Base-by-base conservation (phyloP, 2,797 vertebrate species). In the Oryzias sinensis region DNA sequence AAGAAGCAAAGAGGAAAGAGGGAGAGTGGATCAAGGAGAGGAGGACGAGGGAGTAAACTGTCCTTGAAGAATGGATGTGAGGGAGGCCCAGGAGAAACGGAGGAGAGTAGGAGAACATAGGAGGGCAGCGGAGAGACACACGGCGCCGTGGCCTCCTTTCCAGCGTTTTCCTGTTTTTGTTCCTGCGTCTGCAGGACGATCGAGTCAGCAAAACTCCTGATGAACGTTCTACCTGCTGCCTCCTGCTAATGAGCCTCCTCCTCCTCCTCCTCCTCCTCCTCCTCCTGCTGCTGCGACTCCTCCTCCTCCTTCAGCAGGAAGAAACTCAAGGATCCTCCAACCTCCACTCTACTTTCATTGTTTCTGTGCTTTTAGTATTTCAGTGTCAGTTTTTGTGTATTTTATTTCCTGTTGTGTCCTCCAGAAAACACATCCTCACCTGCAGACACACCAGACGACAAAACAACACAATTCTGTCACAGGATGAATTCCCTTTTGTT, bases 61-160 rank as follows among this genome's bases (percentile, higher is more conserved):
- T 56, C 53, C 65, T 65, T 66, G 56, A 64, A 61, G 64, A 71
- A 58, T 37, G 59, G 6, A 37, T 17, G 43, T 43, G 4, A 33
- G 33, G 33, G 33, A 33, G 53, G 51, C 20, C 27, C 25, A 16
- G 7, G 33, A 4, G n/a, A 18, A 42, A 15, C 7, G 16, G 43
- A 45, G 8, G 43, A 4, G n/a, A 45, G 17, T 11, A 27, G 27
- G 27, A 27, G 27, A 27, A 5, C 27, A 27, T 6, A 6, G 27
- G 27, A 27, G 27, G 5, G 33, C 8, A 9, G 8, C 11, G 33
- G 33, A 11, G 33, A 33, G 33, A 8, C 33, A 2, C 29, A 9
- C 29, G 6, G 29, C 29, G 11, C 33, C 33, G 33, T 11, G 33
- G 33, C 33, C 33, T 11, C 33, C 33, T 33, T 33, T 33, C 9